phyloP scores from a whole-genome alignment of 2,113 vertebrate species.

The Arothron firmamentum region DNA sequence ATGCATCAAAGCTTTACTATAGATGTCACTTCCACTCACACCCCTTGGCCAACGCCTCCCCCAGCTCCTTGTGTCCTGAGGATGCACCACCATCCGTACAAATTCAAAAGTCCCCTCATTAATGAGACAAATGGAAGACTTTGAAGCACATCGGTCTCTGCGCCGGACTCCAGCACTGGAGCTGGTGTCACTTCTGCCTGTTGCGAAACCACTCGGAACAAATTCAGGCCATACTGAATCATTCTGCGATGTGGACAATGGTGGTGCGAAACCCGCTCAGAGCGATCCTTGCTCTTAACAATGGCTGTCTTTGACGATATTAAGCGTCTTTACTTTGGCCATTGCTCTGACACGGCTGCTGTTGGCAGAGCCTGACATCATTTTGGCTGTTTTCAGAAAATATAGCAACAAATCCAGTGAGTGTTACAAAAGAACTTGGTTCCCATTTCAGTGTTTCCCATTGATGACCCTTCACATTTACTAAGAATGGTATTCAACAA shows the following conservation, averaged over 20 bases:
- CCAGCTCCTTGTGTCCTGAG: conserved; percentile 42
- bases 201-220: conserved; percentile 17
- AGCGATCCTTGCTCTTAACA: conserved; percentile 46
- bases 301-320: conserved; percentile 30
- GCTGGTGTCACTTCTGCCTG: conserved; percentile 26
- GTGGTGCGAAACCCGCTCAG: conserved; percentile 21
- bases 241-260: conserved; percentile 19
- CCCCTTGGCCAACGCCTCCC: conserved; percentile 30
- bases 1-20: not conserved
- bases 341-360: conserved; percentile 35
- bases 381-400: conserved; percentile 42
- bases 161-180: conserved; percentile 40
- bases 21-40: conserved; percentile 11
- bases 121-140: conserved; percentile 48
- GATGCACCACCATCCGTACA: conserved; percentile 39
- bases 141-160: conserved; percentile 39
- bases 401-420: conserved; percentile 12
- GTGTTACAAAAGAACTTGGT: too few species aligned
- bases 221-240: conserved; percentile 29
- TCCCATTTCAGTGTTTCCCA: too few species aligned
- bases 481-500: conserved; percentile 1
- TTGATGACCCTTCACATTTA: too few species aligned
- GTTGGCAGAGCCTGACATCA: conserved; percentile 32
- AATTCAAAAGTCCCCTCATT: conserved; percentile 46
- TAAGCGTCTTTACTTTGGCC: conserved; percentile 34